A percentile compares a stretch with the other conserved stretches of the same genome.
These are phyloP conservation scores for Leptogaster cylindrica DNA, from an alignment of 2,888 invertebrate species.

Conservation along the genomic window DNA sequence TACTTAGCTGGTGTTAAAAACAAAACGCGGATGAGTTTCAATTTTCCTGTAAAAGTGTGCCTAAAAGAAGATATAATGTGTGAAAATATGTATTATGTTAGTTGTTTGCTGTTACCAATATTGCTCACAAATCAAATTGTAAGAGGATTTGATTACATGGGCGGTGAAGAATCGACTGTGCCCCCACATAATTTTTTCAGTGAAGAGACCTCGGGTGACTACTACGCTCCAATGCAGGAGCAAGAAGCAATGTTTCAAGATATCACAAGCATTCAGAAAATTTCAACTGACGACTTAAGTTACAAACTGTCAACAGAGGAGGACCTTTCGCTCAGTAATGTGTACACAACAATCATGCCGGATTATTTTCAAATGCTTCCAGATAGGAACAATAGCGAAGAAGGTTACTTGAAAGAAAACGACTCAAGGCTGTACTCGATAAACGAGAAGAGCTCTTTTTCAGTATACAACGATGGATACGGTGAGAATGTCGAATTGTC, in stretches of 20 bases:
- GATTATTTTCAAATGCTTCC: slow-evolving; percentile 45
- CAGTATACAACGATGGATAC: slow-evolving; percentile 19
- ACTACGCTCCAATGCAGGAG: slow-evolving; percentile 17
- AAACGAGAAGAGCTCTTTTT: slow-evolving; percentile 16
- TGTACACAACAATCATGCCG: slow-evolving; percentile 46
- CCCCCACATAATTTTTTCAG: background rate
- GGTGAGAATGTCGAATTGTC: slow-evolving; percentile 10
- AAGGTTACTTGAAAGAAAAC: slow-evolving; percentile 33
- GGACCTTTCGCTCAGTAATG: background rate
- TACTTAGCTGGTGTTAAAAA: no score
- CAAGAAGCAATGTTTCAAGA: slow-evolving; percentile 46
- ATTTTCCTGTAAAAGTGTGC: no score
- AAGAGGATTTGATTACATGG: no score
- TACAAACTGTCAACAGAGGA: slow-evolving; percentile 9
- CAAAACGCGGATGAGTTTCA: no score
- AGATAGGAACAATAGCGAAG: slow-evolving; percentile 30
- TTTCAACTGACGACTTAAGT: background rate
- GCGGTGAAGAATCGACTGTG: no score
- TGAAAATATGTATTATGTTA: no score
- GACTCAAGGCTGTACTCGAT: slow-evolving; percentile 17
- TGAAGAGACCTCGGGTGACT: slow-evolving; percentile 30
- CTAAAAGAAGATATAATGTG: no score
- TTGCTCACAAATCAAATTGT: no score
- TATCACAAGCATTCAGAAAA: slow-evolving; percentile 5
- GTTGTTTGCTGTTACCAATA: no score